phyloP scores from a whole-genome alignment of 1,140 invertebrate species.

The Drosophila athabasca region DNA sequence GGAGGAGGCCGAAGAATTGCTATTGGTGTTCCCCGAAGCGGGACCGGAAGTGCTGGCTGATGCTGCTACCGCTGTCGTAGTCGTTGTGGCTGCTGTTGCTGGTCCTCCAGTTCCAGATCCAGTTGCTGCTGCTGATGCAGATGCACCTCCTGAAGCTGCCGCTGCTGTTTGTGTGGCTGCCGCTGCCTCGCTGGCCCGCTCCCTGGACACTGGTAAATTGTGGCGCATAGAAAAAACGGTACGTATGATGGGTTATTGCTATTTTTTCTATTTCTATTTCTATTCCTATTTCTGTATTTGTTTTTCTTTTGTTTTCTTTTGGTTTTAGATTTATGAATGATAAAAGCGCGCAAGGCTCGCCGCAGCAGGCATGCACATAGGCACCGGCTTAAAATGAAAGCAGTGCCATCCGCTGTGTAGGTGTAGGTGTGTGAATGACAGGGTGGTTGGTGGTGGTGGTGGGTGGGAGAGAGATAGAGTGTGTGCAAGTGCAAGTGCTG shows the following conservation, averaged over 20 bases:
- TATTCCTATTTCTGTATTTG: slow-evolving; percentile 18
- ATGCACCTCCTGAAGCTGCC: slow-evolving; percentile 33
- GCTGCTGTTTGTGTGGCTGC: slow-evolving; percentile 48
- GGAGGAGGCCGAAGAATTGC: slow-evolving; percentile 72
- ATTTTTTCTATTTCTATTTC: slow-evolving; percentile 6
- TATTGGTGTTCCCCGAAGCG: slow-evolving; percentile 59
- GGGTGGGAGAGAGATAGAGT: too few species aligned
- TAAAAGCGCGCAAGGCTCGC: background rate
- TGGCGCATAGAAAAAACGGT: slow-evolving; percentile 72
- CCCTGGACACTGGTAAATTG: slow-evolving; percentile 80
- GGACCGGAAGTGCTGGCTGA: slow-evolving; percentile 26
- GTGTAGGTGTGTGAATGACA: slow-evolving; percentile 2
- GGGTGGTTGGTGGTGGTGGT: too few species aligned
- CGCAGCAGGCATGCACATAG: slow-evolving; percentile 3
- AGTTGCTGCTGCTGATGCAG: slow-evolving; percentile 22
- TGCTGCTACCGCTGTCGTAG: slow-evolving; percentile 9
- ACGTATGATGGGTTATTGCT: slow-evolving; percentile 28
- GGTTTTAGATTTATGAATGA: background rate
- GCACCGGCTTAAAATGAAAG: slow-evolving; percentile 7
- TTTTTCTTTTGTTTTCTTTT: slow-evolving; percentile 15
- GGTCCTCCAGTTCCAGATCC: slow-evolving; percentile 17
- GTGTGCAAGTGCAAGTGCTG: too few species aligned
- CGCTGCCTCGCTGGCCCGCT: slow-evolving; percentile 68
- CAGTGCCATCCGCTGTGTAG: too few species aligned
- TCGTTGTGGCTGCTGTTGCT: slow-evolving; percentile 15